These are phyloP conservation scores for Anableps anableps DNA, from an alignment of 2,797 vertebrate species.

Conservation along the genomic window DNA sequence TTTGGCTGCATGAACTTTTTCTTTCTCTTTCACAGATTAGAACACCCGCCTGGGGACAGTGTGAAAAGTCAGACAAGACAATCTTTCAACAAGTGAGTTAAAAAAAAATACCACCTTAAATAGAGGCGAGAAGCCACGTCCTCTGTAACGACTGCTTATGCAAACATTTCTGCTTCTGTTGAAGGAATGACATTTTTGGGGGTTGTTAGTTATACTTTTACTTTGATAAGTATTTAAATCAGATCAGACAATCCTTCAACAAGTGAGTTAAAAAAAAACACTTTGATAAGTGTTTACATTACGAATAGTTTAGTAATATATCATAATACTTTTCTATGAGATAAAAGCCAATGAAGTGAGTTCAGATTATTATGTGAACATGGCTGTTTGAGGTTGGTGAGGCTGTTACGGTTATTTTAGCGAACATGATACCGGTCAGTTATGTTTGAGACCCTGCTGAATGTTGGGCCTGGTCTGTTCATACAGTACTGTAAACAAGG, in stretches of 20 bases:
- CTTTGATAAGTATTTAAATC: neutral
- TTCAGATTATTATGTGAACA: neutral
- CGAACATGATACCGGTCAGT: neutral
- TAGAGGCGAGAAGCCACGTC: neutral
- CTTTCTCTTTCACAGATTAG: constrained; percentile 69
- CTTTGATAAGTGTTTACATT: neutral
- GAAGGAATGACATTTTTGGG: neutral
- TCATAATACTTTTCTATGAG: neutral
- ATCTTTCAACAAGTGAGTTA: constrained; percentile 81
- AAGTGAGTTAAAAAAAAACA: too few relatives aligned
- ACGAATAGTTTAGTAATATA: neutral
- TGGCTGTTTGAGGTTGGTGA: neutral
- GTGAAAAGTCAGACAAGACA: constrained; percentile 73
- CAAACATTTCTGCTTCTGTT: neutral
- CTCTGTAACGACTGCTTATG: neutral
- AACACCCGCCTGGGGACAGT: constrained; percentile 75
- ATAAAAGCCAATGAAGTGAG: neutral
- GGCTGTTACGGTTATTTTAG: neutral
- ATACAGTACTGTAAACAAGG: too few relatives aligned
- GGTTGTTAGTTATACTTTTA: neutral
- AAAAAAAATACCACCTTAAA: neutral
- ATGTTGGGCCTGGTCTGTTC: too few relatives aligned
- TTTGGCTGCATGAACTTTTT: constrained; percentile 8
- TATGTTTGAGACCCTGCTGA: too few relatives aligned
- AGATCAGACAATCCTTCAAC: too few relatives aligned